phyloP scores from a whole-genome alignment of 2,888 invertebrate species.

The Sericinus montela region DNA sequence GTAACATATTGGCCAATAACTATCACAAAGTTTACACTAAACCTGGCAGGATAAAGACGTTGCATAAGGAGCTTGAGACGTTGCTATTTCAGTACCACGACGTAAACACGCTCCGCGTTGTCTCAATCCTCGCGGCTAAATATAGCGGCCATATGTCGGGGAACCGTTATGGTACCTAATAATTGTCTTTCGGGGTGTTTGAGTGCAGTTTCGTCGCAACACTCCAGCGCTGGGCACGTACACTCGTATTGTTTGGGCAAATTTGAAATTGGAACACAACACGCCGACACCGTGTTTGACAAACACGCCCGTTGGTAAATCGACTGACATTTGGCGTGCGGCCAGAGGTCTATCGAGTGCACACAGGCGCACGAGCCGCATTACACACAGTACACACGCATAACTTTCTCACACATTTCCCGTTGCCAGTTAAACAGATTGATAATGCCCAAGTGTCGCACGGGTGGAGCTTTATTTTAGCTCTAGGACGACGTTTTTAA shows the following conservation, averaged over 20 bases:
- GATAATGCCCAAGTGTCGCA: constrained; percentile 74
- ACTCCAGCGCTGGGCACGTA: constrained; percentile 23
- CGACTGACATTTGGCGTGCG: constrained; percentile 38
- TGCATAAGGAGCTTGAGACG: constrained; percentile 42
- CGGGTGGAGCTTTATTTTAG: constrained; percentile 61
- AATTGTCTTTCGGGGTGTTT: constrained; percentile 45
- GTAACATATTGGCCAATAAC: constrained; percentile 25
- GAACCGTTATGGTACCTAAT: constrained; percentile 59
- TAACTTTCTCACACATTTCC: constrained; percentile 39
- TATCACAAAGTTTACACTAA: constrained; percentile 26
- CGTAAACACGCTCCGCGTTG: constrained; percentile 44
- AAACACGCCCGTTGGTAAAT: constrained; percentile 28
- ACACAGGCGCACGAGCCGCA: constrained; percentile 31
- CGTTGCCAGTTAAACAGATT: constrained; percentile 70
- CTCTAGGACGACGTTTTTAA: constrained; percentile 42
- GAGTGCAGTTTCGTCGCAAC: neutral
- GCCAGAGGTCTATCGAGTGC: constrained; percentile 25
- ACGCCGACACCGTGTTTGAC: constrained; percentile 25
- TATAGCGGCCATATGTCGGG: constrained; percentile 50
- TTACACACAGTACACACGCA: constrained; percentile 19
- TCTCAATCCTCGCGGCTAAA: constrained; percentile 44
- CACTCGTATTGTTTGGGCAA: constrained; percentile 14
- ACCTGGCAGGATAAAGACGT: constrained; percentile 39
- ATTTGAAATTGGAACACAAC: constrained; percentile 6
- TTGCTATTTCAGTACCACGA: constrained; percentile 45